Evolutionary conservation across 2,113 vertebrate genomes (phyloP), one percentile per base, ranked within the genome.

Genomic region (Ceyx margarethae): DNA sequence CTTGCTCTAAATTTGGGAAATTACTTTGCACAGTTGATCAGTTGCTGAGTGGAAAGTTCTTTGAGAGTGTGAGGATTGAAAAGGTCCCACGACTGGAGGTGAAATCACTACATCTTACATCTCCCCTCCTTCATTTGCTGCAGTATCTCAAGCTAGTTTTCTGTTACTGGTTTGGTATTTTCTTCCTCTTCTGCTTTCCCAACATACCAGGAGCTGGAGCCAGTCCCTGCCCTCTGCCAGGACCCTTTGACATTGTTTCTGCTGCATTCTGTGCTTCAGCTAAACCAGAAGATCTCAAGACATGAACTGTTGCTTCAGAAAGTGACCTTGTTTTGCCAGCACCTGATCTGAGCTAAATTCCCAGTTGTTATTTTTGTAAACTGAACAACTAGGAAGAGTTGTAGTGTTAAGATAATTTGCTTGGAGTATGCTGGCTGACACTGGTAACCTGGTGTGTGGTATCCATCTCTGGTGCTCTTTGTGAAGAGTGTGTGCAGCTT

Each of bases 331-430:
- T 92, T 81, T 96, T 96, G 92, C 94, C 95, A 96, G 89, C 94
- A 94, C 96, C 95, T 77, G 89, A 93, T 94, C 92, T 93, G 93
- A 96, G 82, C 95, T 94, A 74, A 87, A 92, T 91, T 72, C 91
- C 87, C 48, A 37, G 75, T 79, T 4, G 4, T 84, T 31, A 18
- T 84, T 94, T 90, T 91, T 94, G 42, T 62, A 90, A 94, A 62
- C 65, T 95, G 96, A 93, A 94, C 87, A 54, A 89, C 76, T 85
- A 82, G 95, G 91, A 85, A 68, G 45, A 81, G 89, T 79, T 94
- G 89, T 67, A 20, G 37, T 31, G 64, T 85, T 77, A 11, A 61
- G 82, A 90, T 85, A 91, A 82, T 76, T 81, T 92, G 91, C 94
- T 95, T 94, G 94, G 84, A 69, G 29, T 79, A 33, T 29, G 2